Evolutionary conservation across 2,797 vertebrate genomes (phyloP).

Genomic region (Lacerta agilis): DNA sequence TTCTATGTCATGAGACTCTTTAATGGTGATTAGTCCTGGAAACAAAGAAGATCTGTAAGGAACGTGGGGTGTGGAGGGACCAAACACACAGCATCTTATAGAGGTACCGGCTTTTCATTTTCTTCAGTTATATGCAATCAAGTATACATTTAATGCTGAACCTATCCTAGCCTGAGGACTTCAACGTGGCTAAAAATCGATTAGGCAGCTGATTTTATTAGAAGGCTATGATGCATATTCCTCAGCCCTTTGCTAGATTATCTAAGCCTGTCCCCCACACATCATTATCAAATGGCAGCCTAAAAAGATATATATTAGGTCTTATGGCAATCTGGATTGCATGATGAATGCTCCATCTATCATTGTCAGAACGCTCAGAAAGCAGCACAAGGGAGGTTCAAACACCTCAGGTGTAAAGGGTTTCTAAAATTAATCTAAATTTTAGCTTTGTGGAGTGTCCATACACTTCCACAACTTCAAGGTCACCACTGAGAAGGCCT

Average conservation of each 20-base stretch:
- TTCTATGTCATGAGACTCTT: slow-evolving; percentile 92
- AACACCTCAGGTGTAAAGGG: neutral
- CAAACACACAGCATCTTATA: neutral
- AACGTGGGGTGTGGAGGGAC: neutral
- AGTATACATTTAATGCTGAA: neutral
- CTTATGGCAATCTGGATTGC: neutral
- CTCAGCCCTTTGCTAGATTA: neutral
- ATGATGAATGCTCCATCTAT: neutral
- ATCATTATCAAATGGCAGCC: neutral
- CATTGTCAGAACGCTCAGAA: neutral
- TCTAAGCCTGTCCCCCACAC: neutral
- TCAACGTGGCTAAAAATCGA: neutral
- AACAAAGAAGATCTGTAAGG: slow-evolving; percentile 31
- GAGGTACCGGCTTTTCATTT: neutral
- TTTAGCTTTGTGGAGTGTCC: neutral
- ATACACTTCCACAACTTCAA: neutral
- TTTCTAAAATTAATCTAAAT: neutral
- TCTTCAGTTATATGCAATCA: neutral
- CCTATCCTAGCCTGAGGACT: neutral
- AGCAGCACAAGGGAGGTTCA: neutral
- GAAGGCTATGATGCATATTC: neutral
- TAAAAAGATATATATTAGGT: neutral
- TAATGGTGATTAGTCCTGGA: slow-evolving; percentile 92
- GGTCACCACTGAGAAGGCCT: neutral
- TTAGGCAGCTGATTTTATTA: neutral